Evolutionary conservation across 2,888 invertebrate species (phyloP), one percentile per base, ranked within the genome.

Genomic region (Atherix ibis): DNA sequence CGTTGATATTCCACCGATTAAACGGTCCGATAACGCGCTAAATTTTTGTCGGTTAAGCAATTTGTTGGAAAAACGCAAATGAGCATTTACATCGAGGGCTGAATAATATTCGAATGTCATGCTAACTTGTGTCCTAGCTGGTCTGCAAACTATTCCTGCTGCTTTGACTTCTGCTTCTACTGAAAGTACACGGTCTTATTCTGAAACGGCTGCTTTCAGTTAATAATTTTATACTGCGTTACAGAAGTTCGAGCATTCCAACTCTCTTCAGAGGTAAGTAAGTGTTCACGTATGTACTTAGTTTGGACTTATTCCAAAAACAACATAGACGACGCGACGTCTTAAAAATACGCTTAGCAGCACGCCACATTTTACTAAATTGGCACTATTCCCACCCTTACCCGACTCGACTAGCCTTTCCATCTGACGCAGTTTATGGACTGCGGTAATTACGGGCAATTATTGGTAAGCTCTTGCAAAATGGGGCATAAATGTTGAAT

Each of bases 41-140:
- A 41, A 39, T 41, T 41, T 41, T 41, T 41, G 41, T 39, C 41
- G 41, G 41, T 41, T 41, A 41, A 41, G 41, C 41, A 41, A 41
- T 41, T 41, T 41, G 41, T 41, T 41, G 39, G 39, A 41, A 41
- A 37, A 38, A 41, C 41, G 41, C 41, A 41, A 41, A 41, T 37
- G 41, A 39, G 41, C 41, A 41, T 41, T 41, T 41, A 39, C 39
- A 38, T 40, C 32, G 39, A 40, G 39, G 40, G 37, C 33, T 40
- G 37, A 40, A 28, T 40, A 40, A 40, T 40, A 37, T 30, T 17
- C 32, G 18, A 34, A 37, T 35, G 32, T 29, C 39, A 40, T 40
- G 39, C 39, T 32, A 40, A 18, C 32, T 6, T 5, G 8, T 28
- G 32, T 18, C 10, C 12, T 27, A 8, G 26, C 14, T 17, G n/a